A percentile compares a stretch with the other conserved stretches of the same genome.
phyloP scores from a whole-genome alignment of 2,797 vertebrate genomes.

The Myotis myotis region DNA sequence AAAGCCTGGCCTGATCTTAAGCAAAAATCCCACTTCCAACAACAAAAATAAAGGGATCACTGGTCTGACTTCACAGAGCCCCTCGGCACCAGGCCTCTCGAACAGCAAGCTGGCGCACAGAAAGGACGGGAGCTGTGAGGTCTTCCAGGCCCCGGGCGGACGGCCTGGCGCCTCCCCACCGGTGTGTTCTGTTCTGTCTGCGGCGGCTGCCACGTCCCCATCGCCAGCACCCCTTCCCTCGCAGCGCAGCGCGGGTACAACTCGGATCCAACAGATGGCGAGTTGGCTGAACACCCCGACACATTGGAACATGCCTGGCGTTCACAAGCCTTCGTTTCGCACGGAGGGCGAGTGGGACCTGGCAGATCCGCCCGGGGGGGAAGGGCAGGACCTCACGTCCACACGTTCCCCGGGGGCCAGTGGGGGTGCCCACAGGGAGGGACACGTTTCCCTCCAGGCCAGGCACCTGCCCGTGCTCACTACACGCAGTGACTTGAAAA shows the following conservation, averaged over 20 bases:
- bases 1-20: neutral
- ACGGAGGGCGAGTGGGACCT: neutral
- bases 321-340: neutral
- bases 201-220: neutral
- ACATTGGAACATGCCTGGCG: rapidly evolving
- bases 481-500: too few species aligned
- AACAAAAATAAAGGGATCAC: neutral
- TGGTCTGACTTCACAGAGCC: neutral
- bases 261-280: slow-evolving; percentile 44
- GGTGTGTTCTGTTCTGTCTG: neutral
- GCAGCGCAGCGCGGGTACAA: neutral
- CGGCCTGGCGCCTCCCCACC: rapidly evolving
- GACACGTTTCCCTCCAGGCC: neutral
- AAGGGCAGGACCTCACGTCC: neutral
- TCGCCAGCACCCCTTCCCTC: neutral
- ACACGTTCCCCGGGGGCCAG: rapidly evolving
- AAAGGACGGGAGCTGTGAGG: rapidly evolving
- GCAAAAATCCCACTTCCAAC: neutral
- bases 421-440: rapidly evolving
- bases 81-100: neutral
- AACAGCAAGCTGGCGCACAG: neutral
- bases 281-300: neutral
- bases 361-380: rapidly evolving
- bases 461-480: too few species aligned
- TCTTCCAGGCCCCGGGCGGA: neutral